phyloP scores from a whole-genome alignment of 1,140 invertebrate genomes.

The Wiebesia pumilae region DNA sequence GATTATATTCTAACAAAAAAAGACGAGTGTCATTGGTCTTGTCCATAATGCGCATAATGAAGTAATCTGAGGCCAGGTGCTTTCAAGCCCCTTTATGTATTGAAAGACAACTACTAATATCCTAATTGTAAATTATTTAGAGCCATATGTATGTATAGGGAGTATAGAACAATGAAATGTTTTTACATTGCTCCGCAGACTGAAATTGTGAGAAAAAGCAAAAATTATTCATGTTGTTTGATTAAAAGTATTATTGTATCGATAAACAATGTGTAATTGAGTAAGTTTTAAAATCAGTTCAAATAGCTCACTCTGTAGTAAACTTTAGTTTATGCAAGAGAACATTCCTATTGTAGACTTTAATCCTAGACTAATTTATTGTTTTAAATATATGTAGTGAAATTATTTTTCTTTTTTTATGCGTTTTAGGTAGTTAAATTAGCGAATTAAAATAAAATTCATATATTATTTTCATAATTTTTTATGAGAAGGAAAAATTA shows the following conservation, averaged over 20 bases:
- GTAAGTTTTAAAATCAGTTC: slow-evolving; percentile 19
- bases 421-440: not conserved
- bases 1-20: not conserved
- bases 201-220: slow-evolving; percentile 27
- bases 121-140: slow-evolving; percentile 48
- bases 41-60: slow-evolving; percentile 22
- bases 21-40: slow-evolving; percentile 23
- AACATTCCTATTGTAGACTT: slow-evolving; percentile 44
- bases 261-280: slow-evolving; percentile 43
- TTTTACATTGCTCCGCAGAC: slow-evolving; percentile 17
- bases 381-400: slow-evolving; percentile 20
- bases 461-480: not conserved
- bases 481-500: not conserved
- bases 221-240: slow-evolving; percentile 42
- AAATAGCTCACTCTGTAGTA: slow-evolving; percentile 21
- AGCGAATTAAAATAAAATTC: not conserved
- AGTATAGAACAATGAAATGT: slow-evolving; percentile 5
- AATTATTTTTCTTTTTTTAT: slow-evolving; percentile 25
- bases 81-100: slow-evolving; percentile 27
- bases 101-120: slow-evolving; percentile 43
- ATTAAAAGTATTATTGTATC: slow-evolving; percentile 40
- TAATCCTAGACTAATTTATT: slow-evolving; percentile 46
- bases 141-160: slow-evolving; percentile 34
- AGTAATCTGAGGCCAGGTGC: slow-evolving; percentile 29
- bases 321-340: slow-evolving; percentile 33